Conservation (phyloP, 2,888 invertebrate species). For the Dynastes maya region DNA sequence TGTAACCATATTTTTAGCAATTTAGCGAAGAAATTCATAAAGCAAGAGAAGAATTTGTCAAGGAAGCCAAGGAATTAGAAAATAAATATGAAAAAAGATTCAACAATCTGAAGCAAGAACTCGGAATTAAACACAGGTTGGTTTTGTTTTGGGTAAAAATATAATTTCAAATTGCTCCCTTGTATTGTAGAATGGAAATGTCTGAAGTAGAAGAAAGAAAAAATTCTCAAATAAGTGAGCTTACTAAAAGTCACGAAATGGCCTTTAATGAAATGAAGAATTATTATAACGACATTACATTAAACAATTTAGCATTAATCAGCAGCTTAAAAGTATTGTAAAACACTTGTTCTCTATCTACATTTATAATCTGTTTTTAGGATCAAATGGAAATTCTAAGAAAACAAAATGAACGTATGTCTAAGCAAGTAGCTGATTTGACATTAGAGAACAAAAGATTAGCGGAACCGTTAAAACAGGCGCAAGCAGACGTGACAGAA, state of each 20-base stretch:
- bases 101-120: slow-evolving; percentile 79
- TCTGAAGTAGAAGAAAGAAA: slow-evolving; percentile 93
- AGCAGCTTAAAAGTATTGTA: slow-evolving; percentile 84
- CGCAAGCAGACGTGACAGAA: slow-evolving; percentile 81
- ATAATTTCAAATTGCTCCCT: background rate
- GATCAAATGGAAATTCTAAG: slow-evolving; percentile 85
- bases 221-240: slow-evolving; percentile 86
- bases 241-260: slow-evolving; percentile 87
- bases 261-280: slow-evolving; percentile 92
- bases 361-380: slow-evolving; percentile 52
- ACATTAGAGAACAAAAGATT: slow-evolving; percentile 83
- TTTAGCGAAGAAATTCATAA: slow-evolving; percentile 73
- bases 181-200: slow-evolving; percentile 79
- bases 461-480: slow-evolving; percentile 81
- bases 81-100: slow-evolving; percentile 84
- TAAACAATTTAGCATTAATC: slow-evolving; percentile 93
- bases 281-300: slow-evolving; percentile 95
- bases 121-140: slow-evolving; percentile 78
- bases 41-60: slow-evolving; percentile 77
- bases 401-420: slow-evolving; percentile 85
- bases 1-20: slow-evolving; percentile 61
- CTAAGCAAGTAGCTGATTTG: slow-evolving; percentile 79
- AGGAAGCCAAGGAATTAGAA: slow-evolving; percentile 79
- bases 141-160: slow-evolving; percentile 8
- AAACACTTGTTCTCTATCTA: background rate